Percentiles rank a stretch among this genome's conserved stretches.
phyloP scores from a whole-genome alignment of 2,113 vertebrate genomes.

The Haliaeetus leucogaster region DNA sequence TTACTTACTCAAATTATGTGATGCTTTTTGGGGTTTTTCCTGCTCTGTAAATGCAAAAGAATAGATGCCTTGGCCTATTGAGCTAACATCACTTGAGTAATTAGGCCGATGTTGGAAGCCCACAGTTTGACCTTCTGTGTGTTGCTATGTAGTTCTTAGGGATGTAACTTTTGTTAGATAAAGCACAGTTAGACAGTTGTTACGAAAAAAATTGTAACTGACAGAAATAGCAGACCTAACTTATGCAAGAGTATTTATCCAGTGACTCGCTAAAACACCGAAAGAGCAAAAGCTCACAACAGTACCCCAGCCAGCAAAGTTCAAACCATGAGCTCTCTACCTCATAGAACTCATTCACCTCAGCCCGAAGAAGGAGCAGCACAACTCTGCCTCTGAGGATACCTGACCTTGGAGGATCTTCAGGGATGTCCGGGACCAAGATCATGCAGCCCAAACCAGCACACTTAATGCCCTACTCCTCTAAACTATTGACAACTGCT shows the following conservation, averaged over 20 bases:
- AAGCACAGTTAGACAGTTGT: not conserved
- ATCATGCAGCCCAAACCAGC: not conserved
- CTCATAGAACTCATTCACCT: not conserved
- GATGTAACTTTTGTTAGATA: not conserved
- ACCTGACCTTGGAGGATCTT: not conserved
- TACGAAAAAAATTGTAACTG: not conserved
- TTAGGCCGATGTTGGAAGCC: not conserved
- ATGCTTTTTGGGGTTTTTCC: not conserved
- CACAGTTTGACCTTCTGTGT: not conserved
- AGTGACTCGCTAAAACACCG: not conserved
- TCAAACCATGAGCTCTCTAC: not conserved
- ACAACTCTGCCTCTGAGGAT: not conserved
- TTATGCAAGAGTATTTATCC: not conserved
- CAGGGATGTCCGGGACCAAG: not conserved
- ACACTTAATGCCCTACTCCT: not conserved
- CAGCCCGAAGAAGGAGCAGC: not conserved
- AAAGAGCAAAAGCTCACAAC: not conserved
- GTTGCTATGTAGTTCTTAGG: not conserved
- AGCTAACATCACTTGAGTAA: not conserved
- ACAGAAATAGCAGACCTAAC: not conserved
- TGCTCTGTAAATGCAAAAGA: not conserved
- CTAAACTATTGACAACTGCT: not conserved
- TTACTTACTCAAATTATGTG: not conserved
- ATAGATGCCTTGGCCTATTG: not conserved
- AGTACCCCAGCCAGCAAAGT: not conserved